phyloP scores from a whole-genome alignment of 2,888 invertebrate genomes.

The Nemapogon koenigi region DNA sequence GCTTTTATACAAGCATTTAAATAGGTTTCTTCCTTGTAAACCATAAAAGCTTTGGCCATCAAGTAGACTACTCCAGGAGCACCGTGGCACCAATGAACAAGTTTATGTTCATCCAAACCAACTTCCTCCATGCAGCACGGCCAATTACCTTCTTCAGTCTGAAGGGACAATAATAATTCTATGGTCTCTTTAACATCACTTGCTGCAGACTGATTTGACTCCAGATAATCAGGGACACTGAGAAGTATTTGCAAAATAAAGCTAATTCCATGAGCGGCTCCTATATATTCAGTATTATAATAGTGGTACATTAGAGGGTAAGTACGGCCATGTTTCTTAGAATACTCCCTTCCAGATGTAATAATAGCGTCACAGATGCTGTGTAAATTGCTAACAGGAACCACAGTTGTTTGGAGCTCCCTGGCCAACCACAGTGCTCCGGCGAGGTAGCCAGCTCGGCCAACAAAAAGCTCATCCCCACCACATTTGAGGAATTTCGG shows the following conservation, averaged over 20 bases:
- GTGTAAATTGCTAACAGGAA: constrained; percentile 53
- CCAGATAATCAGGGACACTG: constrained; percentile 58
- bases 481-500: constrained; percentile 68
- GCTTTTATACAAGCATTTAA: constrained; percentile 70
- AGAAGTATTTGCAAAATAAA: constrained; percentile 66
- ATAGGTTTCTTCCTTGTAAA: constrained; percentile 77
- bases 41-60: constrained; percentile 79
- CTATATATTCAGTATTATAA: constrained; percentile 75
- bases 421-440: constrained; percentile 77
- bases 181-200: constrained; percentile 68
- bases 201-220: constrained; percentile 56
- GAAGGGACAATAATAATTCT: constrained; percentile 70
- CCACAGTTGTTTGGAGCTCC: constrained; percentile 49
- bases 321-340: constrained; percentile 57
- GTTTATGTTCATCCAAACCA: constrained; percentile 64
- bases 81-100: constrained; percentile 93
- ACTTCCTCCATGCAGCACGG: constrained; percentile 78
- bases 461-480: constrained; percentile 86
- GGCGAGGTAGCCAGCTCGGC: constrained; percentile 82
- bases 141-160: constrained; percentile 77
- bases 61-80: constrained; percentile 83
- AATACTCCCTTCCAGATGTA: constrained; percentile 74
- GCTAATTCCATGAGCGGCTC: constrained; percentile 68
- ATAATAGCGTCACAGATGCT: constrained; percentile 74
- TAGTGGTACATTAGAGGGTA: constrained; percentile 82